phyloP scores from a whole-genome alignment of 2,113 vertebrate species.

The Junco hyemalis region DNA sequence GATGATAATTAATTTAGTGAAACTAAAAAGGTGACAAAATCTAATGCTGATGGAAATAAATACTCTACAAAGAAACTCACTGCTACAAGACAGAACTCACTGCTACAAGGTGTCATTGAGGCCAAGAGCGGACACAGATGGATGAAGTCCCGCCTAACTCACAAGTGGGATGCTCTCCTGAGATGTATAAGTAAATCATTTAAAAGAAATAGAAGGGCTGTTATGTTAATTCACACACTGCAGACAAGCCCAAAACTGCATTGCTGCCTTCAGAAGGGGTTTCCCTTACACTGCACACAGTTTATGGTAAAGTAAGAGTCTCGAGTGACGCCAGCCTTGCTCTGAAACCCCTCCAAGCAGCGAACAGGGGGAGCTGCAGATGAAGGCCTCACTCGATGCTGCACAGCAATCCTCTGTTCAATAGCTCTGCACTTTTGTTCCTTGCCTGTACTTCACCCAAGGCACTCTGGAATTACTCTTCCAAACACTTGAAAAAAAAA shows the following conservation, averaged over 20 bases:
- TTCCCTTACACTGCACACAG: not conserved
- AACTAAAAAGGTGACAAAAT: slow-evolving; percentile 27
- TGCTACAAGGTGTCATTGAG: not conserved
- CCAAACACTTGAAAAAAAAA: not conserved
- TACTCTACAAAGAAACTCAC: not conserved
- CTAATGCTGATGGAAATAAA: not conserved
- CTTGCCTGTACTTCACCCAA: not conserved
- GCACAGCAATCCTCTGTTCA: not conserved
- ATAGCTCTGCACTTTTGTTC: not conserved
- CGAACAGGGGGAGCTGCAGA: accelerated
- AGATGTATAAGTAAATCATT: not conserved
- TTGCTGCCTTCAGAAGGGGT: not conserved
- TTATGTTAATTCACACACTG: not conserved
- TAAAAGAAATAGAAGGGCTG: not conserved
- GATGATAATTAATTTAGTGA: slow-evolving; percentile 5
- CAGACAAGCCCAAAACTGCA: not conserved
- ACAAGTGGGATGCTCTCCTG: not conserved
- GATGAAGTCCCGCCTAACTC: not conserved
- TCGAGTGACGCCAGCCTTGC: not conserved
- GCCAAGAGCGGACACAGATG: not conserved
- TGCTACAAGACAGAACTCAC: not conserved
- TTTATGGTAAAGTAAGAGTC: not conserved
- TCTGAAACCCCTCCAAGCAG: not conserved
- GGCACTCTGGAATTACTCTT: not conserved
- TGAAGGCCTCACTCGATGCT: accelerated